Evolutionary conservation across 2,888 invertebrate genomes (phyloP).

Genomic region (Anodontia alba): DNA sequence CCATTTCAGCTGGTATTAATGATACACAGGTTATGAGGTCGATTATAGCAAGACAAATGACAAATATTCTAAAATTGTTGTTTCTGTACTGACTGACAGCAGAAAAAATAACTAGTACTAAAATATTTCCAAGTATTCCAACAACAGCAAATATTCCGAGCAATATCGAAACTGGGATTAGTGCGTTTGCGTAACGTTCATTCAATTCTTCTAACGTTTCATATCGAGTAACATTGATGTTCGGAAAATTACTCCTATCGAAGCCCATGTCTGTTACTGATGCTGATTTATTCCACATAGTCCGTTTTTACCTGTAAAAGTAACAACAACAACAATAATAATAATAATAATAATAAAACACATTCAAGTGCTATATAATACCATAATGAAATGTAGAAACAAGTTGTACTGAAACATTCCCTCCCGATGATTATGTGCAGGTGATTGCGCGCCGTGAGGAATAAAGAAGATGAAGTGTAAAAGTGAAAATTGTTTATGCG

Average conservation of each 20-base stretch:
- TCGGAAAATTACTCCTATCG: not conserved
- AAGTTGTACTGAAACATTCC: no score
- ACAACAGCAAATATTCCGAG: constrained; percentile 35
- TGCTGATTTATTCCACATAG: not conserved
- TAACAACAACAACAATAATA: no score
- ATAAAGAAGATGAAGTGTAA: no score
- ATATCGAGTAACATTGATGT: not conserved
- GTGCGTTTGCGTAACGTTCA: constrained; percentile 34
- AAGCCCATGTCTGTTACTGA: not conserved
- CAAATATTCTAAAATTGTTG: constrained; percentile 55
- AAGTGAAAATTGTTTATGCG: no score
- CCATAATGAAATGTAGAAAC: no score
- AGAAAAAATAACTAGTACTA: constrained; percentile 47
- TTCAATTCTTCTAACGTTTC: constrained; percentile 45
- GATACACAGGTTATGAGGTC: constrained; percentile 48
- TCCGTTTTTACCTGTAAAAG: not conserved
- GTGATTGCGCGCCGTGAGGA: no score
- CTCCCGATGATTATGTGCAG: no score
- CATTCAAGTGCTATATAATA: no score
- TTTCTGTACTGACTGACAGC: constrained; percentile 40
- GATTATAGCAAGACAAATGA: constrained; percentile 38
- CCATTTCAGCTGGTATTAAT: constrained; percentile 51
- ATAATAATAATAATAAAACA: no score
- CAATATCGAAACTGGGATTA: constrained; percentile 43
- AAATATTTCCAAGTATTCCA: constrained; percentile 49